Conservation (phyloP, 2,888 invertebrate genomes). For the Erebia epiphron region DNA sequence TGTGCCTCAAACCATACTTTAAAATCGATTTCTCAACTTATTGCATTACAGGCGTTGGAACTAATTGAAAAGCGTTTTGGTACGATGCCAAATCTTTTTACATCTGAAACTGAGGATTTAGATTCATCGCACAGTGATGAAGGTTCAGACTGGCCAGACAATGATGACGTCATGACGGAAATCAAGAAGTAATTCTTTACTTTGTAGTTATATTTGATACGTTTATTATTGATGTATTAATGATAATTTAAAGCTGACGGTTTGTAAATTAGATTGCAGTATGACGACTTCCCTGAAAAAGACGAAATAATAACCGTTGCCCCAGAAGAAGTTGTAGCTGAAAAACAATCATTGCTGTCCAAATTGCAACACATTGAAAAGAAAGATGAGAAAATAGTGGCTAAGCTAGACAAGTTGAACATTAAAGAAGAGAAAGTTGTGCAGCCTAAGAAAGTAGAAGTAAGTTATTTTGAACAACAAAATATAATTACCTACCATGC, state of each 20-base stretch:
- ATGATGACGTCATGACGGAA: constrained; percentile 84
- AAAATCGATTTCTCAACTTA: background rate
- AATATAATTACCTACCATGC: no score
- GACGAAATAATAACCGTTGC: constrained; percentile 56
- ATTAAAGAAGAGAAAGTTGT: constrained; percentile 47
- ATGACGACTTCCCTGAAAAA: constrained; percentile 60
- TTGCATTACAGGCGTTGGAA: constrained; percentile 88
- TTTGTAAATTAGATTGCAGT: constrained; percentile 58
- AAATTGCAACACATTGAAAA: constrained; percentile 71
- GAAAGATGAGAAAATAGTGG: constrained; percentile 51
- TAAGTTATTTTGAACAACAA: constrained; percentile 36
- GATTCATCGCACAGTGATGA: constrained; percentile 63
- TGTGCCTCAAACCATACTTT: background rate
- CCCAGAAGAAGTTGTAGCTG: constrained; percentile 69
- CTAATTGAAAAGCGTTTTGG: constrained; percentile 91
- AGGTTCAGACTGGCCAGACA: constrained; percentile 68
- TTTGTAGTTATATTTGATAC: background rate
- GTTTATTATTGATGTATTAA: no score
- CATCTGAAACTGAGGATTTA: constrained; percentile 69
- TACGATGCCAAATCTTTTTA: constrained; percentile 84
- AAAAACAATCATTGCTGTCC: constrained; percentile 68
- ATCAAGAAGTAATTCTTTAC: constrained; percentile 73
- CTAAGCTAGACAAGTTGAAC: constrained; percentile 40
- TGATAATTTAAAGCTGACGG: background rate
- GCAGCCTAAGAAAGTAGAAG: constrained; percentile 63